These are phyloP conservation scores for Gnathonemus echidnorhynchus DNA, from an alignment of 2,113 vertebrate species.

Conservation along the genomic window DNA sequence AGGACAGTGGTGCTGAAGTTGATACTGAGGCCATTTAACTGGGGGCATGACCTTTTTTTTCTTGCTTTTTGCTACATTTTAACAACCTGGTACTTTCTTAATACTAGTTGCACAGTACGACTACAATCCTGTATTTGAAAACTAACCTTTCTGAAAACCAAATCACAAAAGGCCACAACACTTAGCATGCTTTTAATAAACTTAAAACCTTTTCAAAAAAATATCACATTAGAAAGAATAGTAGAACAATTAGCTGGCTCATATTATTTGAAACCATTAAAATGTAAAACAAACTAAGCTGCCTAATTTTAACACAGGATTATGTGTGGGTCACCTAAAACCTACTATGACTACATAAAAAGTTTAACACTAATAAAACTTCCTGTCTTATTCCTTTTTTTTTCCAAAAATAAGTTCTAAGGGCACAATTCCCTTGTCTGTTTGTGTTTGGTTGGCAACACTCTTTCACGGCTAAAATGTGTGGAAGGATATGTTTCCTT, in stretches of 20 bases:
- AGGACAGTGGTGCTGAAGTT: neutral
- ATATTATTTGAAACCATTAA: neutral
- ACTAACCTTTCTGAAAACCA: neutral
- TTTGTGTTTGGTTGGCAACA: conserved; percentile 50
- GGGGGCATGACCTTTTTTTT: neutral
- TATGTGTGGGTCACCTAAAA: neutral
- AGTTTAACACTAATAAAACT: neutral
- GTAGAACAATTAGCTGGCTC: neutral
- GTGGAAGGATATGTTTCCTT: conserved; percentile 54
- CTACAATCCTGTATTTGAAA: neutral
- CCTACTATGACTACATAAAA: neutral
- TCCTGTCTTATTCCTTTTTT: conserved; percentile 21
- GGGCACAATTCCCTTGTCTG: conserved; percentile 39
- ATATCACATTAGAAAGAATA: neutral
- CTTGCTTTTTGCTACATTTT: neutral
- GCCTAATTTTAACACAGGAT: neutral
- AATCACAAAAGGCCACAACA: neutral
- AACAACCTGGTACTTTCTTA: neutral
- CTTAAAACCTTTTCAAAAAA: neutral
- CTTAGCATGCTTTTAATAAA: neutral
- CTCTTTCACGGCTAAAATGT: conserved; percentile 50
- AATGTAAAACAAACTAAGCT: neutral
- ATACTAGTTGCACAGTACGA: neutral
- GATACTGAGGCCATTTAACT: neutral
- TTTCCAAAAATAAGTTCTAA: conserved; percentile 19